These are phyloP conservation scores for Tetragonula clypearis DNA, from an alignment of 1,140 invertebrate species.

Conservation along the genomic window DNA sequence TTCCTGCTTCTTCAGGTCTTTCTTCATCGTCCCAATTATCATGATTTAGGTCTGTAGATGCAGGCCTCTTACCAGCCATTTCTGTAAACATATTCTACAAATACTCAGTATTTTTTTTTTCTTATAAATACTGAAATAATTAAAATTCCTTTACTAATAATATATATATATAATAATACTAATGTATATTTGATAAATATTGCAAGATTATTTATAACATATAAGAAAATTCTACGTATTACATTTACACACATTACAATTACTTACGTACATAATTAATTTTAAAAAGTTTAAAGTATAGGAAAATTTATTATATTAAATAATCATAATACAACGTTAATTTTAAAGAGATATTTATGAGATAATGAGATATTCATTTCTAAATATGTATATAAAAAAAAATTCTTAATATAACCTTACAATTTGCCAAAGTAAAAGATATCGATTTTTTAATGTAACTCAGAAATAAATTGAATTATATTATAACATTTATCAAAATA, in stretches of 20 bases:
- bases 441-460: conserved; percentile 9
- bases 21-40: conserved; percentile 96
- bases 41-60: conserved; percentile 90
- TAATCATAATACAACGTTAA: background rate
- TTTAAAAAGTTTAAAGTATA: background rate
- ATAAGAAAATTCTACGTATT: background rate
- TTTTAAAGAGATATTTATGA: background rate
- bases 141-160: background rate
- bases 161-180: background rate
- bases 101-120: background rate
- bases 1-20: conserved; percentile 89
- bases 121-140: background rate
- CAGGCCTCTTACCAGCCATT: conserved; percentile 90
- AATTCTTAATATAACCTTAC: conserved; percentile 15
- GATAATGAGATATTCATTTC: background rate
- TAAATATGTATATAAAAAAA: background rate
- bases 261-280: background rate
- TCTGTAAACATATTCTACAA: conserved; percentile 35
- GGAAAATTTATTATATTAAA: background rate
- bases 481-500: conserved; percentile 21
- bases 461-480: background rate
- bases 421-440: background rate
- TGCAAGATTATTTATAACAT: background rate
- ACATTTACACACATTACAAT: background rate
- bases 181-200: background rate